Percentiles rank a stretch among this genome's conserved stretches.
These are phyloP conservation scores for Ceratitis capitata DNA, from an alignment of 1,140 invertebrate species.

Conservation along the genomic window DNA sequence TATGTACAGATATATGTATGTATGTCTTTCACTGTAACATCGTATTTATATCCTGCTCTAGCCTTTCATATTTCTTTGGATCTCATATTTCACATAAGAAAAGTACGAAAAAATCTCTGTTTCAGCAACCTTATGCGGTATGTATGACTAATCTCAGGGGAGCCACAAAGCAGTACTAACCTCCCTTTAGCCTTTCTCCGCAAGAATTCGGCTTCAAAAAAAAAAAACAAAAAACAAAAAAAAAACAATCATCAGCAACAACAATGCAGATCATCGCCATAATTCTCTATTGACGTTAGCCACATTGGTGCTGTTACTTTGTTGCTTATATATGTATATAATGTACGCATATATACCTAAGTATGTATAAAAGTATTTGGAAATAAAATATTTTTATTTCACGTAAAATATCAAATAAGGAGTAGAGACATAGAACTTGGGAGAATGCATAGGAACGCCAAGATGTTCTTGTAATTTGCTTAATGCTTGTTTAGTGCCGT, in stretches of 20 bases:
- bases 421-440: neutral
- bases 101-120: constrained; percentile 7
- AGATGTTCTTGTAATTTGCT: neutral
- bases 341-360: neutral
- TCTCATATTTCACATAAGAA: neutral
- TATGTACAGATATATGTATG: neutral
- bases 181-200: too few relatives aligned
- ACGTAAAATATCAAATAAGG: too few relatives aligned
- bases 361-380: neutral
- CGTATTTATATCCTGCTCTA: neutral
- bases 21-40: neutral
- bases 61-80: neutral
- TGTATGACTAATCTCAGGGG: constrained; percentile 39
- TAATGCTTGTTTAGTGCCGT: neutral
- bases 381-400: constrained; percentile 2
- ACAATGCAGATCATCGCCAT: neutral
- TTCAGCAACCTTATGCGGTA: constrained; percentile 23
- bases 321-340: neutral
- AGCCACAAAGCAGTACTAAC: neutral
- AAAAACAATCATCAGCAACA: neutral
- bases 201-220: too few relatives aligned
- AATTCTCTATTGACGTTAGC: neutral
- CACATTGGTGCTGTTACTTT: neutral
- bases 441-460: neutral
- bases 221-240: neutral